phyloP scores from a whole-genome alignment of 2,797 vertebrate genomes.

The Bucorvus abyssinicus region DNA sequence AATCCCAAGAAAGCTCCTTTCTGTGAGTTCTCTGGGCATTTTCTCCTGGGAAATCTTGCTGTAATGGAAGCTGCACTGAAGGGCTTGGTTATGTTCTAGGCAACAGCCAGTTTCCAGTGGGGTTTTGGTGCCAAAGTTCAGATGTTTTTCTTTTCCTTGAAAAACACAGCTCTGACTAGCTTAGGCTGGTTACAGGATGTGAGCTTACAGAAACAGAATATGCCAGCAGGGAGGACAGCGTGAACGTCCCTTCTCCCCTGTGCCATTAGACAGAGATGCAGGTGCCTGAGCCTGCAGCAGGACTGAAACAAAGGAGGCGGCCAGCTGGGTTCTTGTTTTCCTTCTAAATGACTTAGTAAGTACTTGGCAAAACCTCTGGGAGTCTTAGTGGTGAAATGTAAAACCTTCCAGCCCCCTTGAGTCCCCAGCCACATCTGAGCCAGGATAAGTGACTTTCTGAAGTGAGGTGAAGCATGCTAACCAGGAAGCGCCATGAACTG shows the following conservation, averaged over 20 bases:
- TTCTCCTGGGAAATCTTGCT: constrained; percentile 9
- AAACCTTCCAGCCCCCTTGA: constrained; percentile 9
- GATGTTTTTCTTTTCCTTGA: constrained; percentile 24
- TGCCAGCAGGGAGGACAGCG: constrained; percentile 22
- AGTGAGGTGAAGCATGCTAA: not conserved
- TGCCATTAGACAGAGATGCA: constrained; percentile 49
- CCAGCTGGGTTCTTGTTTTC: constrained; percentile 24
- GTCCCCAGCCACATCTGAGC: not conserved
- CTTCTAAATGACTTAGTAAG: constrained; percentile 49
- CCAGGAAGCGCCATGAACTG: not conserved
- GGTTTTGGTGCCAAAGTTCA: constrained; percentile 42
- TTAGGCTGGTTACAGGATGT: constrained; percentile 16
- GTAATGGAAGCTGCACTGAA: not conserved
- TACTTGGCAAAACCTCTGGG: constrained; percentile 50
- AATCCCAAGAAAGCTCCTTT: not conserved
- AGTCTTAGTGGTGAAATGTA: constrained; percentile 39
- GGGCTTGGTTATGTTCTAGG: not conserved
- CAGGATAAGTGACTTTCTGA: constrained; percentile 6
- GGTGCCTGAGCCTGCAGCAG: constrained; percentile 32
- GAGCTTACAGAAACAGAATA: constrained; percentile 54
- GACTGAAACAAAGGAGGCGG: constrained; percentile 45
- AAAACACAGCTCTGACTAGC: not conserved
- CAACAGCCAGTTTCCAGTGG: not conserved
- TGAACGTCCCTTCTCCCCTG: constrained; percentile 30
- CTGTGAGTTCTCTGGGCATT: not conserved